A percentile compares a stretch with the other conserved stretches of the same genome.
Conservation (phyloP, 2,797 vertebrate genomes). For the Danio jaintianensis region DNA sequence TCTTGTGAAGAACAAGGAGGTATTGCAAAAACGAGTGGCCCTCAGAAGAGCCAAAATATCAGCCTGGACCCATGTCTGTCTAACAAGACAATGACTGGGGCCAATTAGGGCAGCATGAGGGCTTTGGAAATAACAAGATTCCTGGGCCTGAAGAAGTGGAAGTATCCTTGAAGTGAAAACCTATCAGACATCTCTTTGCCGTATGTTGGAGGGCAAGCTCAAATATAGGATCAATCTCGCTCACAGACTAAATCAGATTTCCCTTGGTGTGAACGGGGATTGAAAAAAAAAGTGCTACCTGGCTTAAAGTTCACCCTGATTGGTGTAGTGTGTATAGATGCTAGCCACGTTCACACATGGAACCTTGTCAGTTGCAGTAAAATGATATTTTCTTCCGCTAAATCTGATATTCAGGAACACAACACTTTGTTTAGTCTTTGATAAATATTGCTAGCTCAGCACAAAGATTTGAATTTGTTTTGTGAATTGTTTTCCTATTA, state of each 20-base stretch:
- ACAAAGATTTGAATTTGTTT: neutral
- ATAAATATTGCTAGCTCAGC: neutral
- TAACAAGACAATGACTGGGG: conserved; percentile 83
- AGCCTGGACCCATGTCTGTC: conserved; percentile 73
- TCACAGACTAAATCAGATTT: conserved; percentile 75
- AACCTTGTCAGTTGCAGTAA: neutral
- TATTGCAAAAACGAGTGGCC: conserved; percentile 73
- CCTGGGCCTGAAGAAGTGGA: conserved; percentile 71
- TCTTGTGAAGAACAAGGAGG: conserved; percentile 77
- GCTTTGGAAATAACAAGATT: conserved; percentile 77
- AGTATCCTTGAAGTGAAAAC: conserved; percentile 71
- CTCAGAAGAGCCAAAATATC: conserved; percentile 75
- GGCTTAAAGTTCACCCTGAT: conserved; percentile 57
- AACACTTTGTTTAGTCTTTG: neutral
- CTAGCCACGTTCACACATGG: neutral
- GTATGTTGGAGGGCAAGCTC: conserved; percentile 71
- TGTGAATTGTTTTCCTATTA: too few relatives aligned
- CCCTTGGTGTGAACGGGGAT: conserved; percentile 71
- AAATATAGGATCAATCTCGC: conserved; percentile 74
- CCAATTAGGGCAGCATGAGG: conserved; percentile 78
- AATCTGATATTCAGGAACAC: neutral
- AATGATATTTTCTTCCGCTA: too few relatives aligned
- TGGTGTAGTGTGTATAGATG: neutral
- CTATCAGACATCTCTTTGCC: conserved; percentile 68
- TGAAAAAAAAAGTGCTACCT: conserved; percentile 72